Conservation (phyloP, 2,888 invertebrate species). For the Yponomeuta sedellus region DNA sequence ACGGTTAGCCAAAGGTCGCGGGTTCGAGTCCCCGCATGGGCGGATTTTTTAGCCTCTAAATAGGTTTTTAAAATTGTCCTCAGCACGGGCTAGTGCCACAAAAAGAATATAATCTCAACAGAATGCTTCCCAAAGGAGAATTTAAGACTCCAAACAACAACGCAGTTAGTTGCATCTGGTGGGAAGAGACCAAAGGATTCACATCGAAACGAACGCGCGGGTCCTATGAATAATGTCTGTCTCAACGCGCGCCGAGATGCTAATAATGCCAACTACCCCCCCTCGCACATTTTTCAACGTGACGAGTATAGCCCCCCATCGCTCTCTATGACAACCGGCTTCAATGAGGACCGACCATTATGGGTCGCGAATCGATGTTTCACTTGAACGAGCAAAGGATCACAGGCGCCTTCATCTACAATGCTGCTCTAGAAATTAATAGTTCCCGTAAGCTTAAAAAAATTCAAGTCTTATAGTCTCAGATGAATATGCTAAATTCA, state of each 20-base stretch:
- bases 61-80: too few relatives aligned
- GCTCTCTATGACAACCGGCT: conserved; percentile 22
- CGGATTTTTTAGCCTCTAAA: too few relatives aligned
- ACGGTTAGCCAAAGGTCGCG: too few relatives aligned
- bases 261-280: conserved; percentile 48
- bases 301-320: conserved; percentile 51
- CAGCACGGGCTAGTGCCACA: too few relatives aligned
- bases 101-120: too few relatives aligned
- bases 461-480: too few relatives aligned
- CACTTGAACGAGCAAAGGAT: conserved; percentile 15
- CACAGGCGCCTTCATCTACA: conserved; percentile 18
- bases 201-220: conserved; percentile 43
- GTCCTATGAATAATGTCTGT: conserved; percentile 66
- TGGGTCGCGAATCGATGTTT: not conserved
- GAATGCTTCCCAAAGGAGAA: not conserved
- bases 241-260: conserved; percentile 56
- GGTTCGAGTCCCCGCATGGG: too few relatives aligned
- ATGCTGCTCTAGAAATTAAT: too few relatives aligned
- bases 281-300: conserved; percentile 60
- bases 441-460: too few relatives aligned
- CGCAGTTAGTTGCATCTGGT: not conserved
- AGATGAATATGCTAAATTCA: too few relatives aligned
- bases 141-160: not conserved
- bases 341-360: conserved; percentile 20
- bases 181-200: conserved; percentile 8